phyloP scores from a whole-genome alignment of 2,113 vertebrate genomes.

The Petaurus breviceps region DNA sequence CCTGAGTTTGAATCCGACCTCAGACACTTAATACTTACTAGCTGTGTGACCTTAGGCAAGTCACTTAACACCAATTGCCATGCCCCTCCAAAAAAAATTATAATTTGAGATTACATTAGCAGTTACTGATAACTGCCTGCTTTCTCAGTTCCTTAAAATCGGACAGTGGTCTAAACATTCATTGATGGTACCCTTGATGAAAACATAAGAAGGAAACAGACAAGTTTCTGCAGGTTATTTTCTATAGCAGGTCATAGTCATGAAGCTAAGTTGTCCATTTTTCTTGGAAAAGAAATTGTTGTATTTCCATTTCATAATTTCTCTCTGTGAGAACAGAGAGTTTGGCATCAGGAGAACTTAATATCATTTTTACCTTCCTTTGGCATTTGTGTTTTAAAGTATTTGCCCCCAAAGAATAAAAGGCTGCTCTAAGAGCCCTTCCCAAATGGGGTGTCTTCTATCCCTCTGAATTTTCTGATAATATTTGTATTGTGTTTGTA shows the following conservation, averaged over 20 bases:
- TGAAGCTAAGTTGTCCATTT: not conserved
- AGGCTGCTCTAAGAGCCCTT: not conserved
- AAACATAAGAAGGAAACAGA: not conserved
- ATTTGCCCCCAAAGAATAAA: not conserved
- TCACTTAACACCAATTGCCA: too few species aligned
- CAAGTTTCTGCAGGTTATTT: not conserved
- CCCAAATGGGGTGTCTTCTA: not conserved
- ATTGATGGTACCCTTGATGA: not conserved
- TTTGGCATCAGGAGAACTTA: not conserved
- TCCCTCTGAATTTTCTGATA: not conserved
- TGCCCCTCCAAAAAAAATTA: too few species aligned
- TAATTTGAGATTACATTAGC: too few species aligned
- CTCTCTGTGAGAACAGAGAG: conserved; percentile 46
- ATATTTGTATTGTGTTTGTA: not conserved
- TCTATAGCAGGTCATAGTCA: not conserved
- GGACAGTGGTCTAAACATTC: not conserved
- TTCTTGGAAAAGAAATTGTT: conserved; percentile 58
- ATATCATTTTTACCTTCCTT: conserved; percentile 24
- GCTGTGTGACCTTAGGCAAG: too few species aligned
- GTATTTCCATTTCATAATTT: conserved; percentile 56
- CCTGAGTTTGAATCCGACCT: too few species aligned
- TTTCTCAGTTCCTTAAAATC: not conserved
- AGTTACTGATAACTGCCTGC: not conserved
- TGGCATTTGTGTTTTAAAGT: not conserved
- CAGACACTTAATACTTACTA: too few species aligned